A percentile compares a stretch with the other conserved stretches of the same genome.
These are phyloP conservation scores for Morus bassanus DNA, from an alignment of 2,797 vertebrate genomes.

Conservation along the genomic window DNA sequence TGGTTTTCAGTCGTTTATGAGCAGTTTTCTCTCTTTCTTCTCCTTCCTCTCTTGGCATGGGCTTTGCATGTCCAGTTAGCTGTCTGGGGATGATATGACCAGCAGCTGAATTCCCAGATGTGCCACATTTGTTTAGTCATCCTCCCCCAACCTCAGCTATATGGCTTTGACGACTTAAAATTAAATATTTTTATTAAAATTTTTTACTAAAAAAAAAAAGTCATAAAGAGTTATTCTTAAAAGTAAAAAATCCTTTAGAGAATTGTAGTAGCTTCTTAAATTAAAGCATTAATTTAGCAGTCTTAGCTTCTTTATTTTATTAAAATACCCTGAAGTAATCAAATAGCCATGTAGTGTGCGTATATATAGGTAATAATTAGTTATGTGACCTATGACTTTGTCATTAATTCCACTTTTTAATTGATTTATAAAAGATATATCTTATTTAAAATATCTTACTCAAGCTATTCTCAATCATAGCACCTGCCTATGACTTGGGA, in stretches of 20 bases:
- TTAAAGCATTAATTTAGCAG: background rate
- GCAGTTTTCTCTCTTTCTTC: background rate
- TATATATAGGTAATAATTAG: background rate
- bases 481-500: background rate
- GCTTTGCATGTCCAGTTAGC: rapidly evolving
- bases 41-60: background rate
- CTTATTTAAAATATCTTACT: background rate
- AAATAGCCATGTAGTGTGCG: background rate
- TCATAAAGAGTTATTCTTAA: background rate
- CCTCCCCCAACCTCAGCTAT: background rate
- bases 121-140: background rate
- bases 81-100: background rate
- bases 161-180: background rate
- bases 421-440: background rate
- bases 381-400: background rate
- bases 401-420: background rate
- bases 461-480: background rate
- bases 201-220: background rate
- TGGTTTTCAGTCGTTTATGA: rapidly evolving
- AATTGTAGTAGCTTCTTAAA: background rate
- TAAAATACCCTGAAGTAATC: background rate
- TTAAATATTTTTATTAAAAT: background rate
- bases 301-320: background rate
- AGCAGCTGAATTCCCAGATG: background rate
- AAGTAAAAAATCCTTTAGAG: background rate